Base-by-base conservation (phyloP, 2,113 vertebrate species). In the Meleagris gallopavo region DNA sequence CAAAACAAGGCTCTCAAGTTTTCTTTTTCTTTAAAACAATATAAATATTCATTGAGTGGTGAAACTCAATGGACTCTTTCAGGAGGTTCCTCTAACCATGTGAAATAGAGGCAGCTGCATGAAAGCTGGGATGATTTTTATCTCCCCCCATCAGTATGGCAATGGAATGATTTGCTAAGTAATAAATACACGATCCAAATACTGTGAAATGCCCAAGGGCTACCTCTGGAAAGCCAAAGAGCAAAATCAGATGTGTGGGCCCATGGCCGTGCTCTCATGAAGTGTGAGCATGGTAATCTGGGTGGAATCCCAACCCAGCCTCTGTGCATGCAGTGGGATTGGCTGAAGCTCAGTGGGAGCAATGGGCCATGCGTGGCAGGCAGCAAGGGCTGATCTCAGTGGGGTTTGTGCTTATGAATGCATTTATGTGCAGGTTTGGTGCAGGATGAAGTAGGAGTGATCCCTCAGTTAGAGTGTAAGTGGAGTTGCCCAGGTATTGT, bases 1-100 rank as follows among this genome's bases (percentile, higher is more conserved):
- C 43, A 95, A 95, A 96, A 89, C 78, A 93, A 79, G 81, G 13
- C n/a, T 78, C 83, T 94, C 89, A 76, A 82, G 86, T 94, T 95
- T 92, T 93, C 88, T 83, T 85, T 85, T 91, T 66, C 79, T 91
- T 88, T 89, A 88, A 84, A 92, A 72, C 43, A 91, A 82, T 72
- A 90, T 93, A 92, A 96, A 93, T 92, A 89, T 92, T 88, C 46
- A 93, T 82, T 83, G 66, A 89, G 36, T 82, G 36, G 41, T 79
- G 54, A 78, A 92, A 89, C 48, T 96, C 67, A 93, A 27, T 89
- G 89, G 73, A 58, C 21, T 76, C 48, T 90, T 92, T 93, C 84
- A 94, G 86, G 41, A 85, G 55, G 43, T 61, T 84, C 30, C 62
- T 86, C 81, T 94, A 86, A 62, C 66, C 54, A 32, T 9, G 43